Conservation (phyloP, 2,888 invertebrate genomes). For the Agrochola macilenta region DNA sequence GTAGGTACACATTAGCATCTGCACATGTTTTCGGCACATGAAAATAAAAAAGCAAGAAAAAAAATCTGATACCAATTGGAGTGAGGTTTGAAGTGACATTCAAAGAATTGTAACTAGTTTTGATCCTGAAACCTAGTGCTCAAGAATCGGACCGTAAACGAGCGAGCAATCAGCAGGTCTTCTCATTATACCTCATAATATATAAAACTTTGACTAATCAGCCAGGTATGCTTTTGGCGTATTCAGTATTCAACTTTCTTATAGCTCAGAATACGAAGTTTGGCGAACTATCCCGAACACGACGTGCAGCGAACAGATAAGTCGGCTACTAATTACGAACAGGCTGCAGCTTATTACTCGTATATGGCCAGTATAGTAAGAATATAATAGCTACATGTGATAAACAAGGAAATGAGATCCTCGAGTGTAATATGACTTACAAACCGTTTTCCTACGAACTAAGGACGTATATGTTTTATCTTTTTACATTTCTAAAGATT, state of each 20-base stretch:
- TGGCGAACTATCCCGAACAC: constrained; percentile 36
- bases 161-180: neutral
- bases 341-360: constrained; percentile 26
- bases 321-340: constrained; percentile 38
- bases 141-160: neutral
- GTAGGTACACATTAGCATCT: neutral
- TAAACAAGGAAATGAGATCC: constrained; percentile 12
- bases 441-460: neutral
- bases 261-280: constrained; percentile 27
- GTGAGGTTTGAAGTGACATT: neutral
- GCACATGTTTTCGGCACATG: neutral
- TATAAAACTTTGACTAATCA: constrained; percentile 18
- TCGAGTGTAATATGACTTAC: neutral
- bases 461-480: neutral
- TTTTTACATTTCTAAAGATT: neutral
- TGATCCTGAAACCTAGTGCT: neutral
- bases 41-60: neutral
- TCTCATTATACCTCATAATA: neutral
- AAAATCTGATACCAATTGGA: neutral
- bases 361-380: neutral
- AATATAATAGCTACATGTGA: neutral
- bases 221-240: constrained; percentile 28
- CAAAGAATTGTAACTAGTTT: neutral
- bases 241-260: constrained; percentile 28
- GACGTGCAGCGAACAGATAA: constrained; percentile 19